Base-by-base conservation (phyloP, 2,797 vertebrate species). In the Sebastes itinus region DNA sequence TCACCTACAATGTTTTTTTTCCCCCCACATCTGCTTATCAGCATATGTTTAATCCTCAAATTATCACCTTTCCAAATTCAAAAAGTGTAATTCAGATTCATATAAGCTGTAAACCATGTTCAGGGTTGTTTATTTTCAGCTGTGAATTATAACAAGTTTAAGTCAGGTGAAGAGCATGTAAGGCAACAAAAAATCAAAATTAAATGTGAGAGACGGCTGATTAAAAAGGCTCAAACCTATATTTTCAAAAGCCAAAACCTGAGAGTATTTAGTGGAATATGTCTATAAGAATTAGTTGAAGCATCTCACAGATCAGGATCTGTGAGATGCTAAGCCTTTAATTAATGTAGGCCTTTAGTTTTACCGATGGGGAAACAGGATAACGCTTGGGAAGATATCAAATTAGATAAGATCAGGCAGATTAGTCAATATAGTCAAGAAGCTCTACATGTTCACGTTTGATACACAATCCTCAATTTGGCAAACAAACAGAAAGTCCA, bases 41-140 rank as follows among this genome's bases (percentile, higher is more conserved):
- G 77, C 72, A 80, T 56, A 70, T 83, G 81, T 80, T 83, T 35
- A 75, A 76, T 81, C 32, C 60, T 68, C 27, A 77, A 60, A 85
- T 84, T 6, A 82, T 82, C 58, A 77, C 32, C 54, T 70, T 55
- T 77, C 63, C 80, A 70, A 70, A 86, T 77, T 83, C 63, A 32
- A 77, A 42, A 28, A 49, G 63, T 58, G 55, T 4, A 65, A 67
- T 56, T 78, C 16, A 13, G 12, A 67, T 68, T 72, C 72, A 32
- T 60, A 7, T 22, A 46, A 33, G 3, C 11, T 56, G 35, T 23
- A 71, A 85, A 75, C 4, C 7, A 68, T 6, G n/a, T 9, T 10
- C 23, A 18, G 6, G 12, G 4, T 79, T 77, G 62, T 61, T 76
- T 22, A 60, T 72, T 81, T 77, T 42, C 4, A 7, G 22, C 12